Base-by-base conservation (phyloP, 1,140 invertebrate species). In the Trichogramma pretiosum region DNA sequence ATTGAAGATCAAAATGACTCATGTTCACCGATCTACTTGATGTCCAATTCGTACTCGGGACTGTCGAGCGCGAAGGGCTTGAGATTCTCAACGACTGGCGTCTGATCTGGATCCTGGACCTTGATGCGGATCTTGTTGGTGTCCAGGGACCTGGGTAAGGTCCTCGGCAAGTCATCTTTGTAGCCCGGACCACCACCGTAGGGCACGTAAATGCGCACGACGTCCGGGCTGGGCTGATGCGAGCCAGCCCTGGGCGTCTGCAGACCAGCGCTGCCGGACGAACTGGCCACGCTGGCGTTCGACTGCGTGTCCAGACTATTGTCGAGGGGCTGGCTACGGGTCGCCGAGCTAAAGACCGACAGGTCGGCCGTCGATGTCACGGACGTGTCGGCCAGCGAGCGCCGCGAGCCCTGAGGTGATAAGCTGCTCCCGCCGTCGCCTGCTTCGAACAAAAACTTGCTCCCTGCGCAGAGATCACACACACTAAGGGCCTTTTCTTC, bases 291-390 rank as follows among this genome's bases (percentile, higher is more conserved):
- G 46, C 79, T 82, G 54, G 82, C 76, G 64, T 81, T 82, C 64
- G 81, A 84, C 63, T 84, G 82, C 9, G 82, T 83, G 64, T 85
- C 83, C 32, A 83, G 71, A 53, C 80, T 83, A 65, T 84, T 84
- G 59, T 84, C 81, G 34, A 81, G 76, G 8, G 79, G 82, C 58
- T 83, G 82, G 1, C 82, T 84, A 44, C 82, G 73, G 3, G 82
- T 83, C 8, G 77, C 72, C 49, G 82, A 83, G 24, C 84, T 87
- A 65, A 87, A 84, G 35, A 86, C 83, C 48, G 84, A 86, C 17
- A 88, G 67, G 64, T 88, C 84, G 2, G 85, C 84, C 3, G 85
- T 87, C 10, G 86, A 89, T 1, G 85, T 89, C 16, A 87, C 82
- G 43, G 84, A 87, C 3, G 87, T 90, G 54, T 87, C 85, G 11